These are phyloP conservation scores for Tiliacea aurago DNA, from an alignment of 2,888 invertebrate genomes.

Conservation along the genomic window DNA sequence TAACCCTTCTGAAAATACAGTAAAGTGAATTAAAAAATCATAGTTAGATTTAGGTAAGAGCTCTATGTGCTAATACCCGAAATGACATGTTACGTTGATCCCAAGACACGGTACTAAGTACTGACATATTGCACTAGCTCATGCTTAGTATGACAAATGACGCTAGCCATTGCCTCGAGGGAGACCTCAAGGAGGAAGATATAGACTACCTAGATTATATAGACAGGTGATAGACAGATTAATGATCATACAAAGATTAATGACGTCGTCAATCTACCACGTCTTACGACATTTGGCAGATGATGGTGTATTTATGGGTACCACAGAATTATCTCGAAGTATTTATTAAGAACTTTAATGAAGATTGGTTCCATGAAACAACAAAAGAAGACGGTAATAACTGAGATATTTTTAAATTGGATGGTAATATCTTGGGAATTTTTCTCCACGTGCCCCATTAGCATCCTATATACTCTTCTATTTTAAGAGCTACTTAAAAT, in stretches of 20 bases:
- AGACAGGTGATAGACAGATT: slow-evolving; percentile 55
- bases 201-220: slow-evolving; percentile 54
- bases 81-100: not conserved
- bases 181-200: slow-evolving; percentile 36
- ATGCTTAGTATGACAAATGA: slow-evolving; percentile 61
- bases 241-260: slow-evolving; percentile 59
- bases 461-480: too few relatives aligned
- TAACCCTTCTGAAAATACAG: not conserved
- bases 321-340: not conserved
- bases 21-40: not conserved
- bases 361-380: not conserved
- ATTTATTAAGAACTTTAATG: not conserved
- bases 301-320: not conserved
- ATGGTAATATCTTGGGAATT: not conserved
- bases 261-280: slow-evolving; percentile 46
- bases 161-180: slow-evolving; percentile 24
- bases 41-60: not conserved
- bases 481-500: too few relatives aligned
- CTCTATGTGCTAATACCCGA: not conserved
- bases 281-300: slow-evolving; percentile 25
- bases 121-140: slow-evolving; percentile 42
- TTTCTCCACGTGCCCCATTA: not conserved
- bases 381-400: too few relatives aligned
- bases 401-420: not conserved
- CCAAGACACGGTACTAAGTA: slow-evolving; percentile 9